A percentile compares a stretch with the other conserved stretches of the same genome.
phyloP scores from a whole-genome alignment of 2,113 vertebrate genomes.

The Mionectes macconnelli region DNA sequence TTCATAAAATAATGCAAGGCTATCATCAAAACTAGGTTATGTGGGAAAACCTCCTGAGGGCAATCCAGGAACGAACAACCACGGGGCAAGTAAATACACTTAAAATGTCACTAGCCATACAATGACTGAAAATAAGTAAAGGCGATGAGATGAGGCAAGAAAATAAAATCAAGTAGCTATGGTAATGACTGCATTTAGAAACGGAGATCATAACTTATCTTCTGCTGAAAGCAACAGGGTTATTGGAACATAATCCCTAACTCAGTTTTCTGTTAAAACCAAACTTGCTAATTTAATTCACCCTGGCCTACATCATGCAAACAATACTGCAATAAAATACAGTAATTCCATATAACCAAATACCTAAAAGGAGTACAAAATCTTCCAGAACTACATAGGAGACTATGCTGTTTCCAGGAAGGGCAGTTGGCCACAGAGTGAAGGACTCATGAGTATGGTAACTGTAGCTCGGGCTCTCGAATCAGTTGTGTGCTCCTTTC shows the following conservation, averaged over 20 bases:
- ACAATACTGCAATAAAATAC: background rate
- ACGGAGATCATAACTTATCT: background rate
- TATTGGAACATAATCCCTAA: background rate
- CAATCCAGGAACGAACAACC: background rate
- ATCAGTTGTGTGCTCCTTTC: background rate
- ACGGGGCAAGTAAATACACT: background rate
- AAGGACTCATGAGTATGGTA: background rate
- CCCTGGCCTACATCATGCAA: background rate
- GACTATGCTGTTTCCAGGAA: background rate
- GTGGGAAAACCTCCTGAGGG: background rate
- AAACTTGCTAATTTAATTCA: background rate
- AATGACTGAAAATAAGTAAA: background rate
- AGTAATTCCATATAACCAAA: background rate
- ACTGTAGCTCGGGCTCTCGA: background rate
- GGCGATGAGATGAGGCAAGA: background rate
- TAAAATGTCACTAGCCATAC: background rate
- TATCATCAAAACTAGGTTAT: background rate
- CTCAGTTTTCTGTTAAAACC: background rate
- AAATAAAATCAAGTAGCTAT: conserved; percentile 2
- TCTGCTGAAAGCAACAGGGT: background rate
- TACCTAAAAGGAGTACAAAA: background rate
- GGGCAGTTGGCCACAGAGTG: background rate
- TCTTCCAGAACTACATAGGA: background rate
- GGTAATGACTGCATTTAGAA: background rate
- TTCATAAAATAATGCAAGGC: background rate